A percentile compares a stretch with the other conserved stretches of the same genome.
These are phyloP conservation scores for Monoplex corrugatus DNA, from an alignment of 2,888 invertebrate genomes.

Conservation along the genomic window DNA sequence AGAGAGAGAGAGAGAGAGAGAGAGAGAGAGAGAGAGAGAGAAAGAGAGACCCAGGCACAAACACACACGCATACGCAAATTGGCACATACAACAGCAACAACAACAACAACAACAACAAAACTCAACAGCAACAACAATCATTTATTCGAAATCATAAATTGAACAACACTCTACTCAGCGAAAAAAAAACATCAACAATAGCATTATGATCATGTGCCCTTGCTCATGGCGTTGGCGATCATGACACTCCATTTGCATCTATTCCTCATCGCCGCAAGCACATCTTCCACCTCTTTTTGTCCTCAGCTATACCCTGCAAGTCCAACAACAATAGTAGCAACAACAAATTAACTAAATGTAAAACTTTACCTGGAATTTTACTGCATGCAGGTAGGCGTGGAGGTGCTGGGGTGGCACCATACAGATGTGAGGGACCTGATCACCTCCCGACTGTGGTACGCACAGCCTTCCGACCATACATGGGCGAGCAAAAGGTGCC, in stretches of 20 bases:
- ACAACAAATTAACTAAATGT: too few relatives aligned
- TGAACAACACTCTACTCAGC: too few relatives aligned
- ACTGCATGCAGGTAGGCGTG: conserved; percentile 90
- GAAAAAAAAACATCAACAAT: too few relatives aligned
- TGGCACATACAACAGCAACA: background rate
- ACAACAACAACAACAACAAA: background rate
- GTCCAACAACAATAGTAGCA: too few relatives aligned
- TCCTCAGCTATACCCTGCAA: too few relatives aligned
- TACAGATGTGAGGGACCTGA: conserved; percentile 91
- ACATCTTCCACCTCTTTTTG: background rate
- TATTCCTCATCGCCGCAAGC: too few relatives aligned
- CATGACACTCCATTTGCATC: too few relatives aligned
- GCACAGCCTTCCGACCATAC: conserved; percentile 94
- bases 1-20: background rate
- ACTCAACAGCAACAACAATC: too few relatives aligned
- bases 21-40: background rate
- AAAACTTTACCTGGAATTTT: too few relatives aligned
- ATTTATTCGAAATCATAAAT: too few relatives aligned
- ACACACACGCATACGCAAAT: conserved; percentile 5
- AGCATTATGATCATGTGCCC: too few relatives aligned
- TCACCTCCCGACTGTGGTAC: conserved; percentile 93
- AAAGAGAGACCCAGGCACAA: background rate
- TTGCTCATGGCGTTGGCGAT: too few relatives aligned
- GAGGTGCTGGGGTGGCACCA: conserved; percentile 95
- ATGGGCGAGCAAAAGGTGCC: conserved; percentile 78